Conservation (phyloP, 2,888 invertebrate genomes). For the Cryptophagus acutangulus region DNA sequence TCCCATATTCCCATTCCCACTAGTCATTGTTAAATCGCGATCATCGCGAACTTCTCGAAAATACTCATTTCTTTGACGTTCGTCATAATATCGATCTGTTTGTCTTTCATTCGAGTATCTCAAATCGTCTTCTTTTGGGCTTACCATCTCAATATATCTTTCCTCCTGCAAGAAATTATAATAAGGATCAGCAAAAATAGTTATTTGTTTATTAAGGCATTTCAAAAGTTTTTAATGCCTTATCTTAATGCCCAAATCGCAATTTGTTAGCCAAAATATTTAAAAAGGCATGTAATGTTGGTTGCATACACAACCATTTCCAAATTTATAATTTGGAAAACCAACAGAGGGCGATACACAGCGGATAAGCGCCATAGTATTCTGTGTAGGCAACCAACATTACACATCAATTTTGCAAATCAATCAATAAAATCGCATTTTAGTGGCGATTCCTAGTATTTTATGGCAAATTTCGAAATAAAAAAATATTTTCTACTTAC, state of each 20-base stretch:
- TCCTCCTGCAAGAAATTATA: constrained; percentile 48
- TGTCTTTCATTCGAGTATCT: constrained; percentile 51
- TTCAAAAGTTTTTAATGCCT: too few relatives aligned
- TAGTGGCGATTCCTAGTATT: too few relatives aligned
- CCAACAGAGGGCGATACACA: too few relatives aligned
- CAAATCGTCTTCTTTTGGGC: constrained; percentile 43
- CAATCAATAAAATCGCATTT: too few relatives aligned
- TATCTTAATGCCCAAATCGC: too few relatives aligned
- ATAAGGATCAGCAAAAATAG: constrained; percentile 3
- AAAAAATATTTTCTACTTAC: constrained; percentile 32
- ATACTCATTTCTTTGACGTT: constrained; percentile 42
- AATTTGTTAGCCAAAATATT: too few relatives aligned
- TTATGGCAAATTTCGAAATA: constrained; percentile 3
- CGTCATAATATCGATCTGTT: constrained; percentile 50
- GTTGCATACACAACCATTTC: too few relatives aligned
- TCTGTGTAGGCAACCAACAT: too few relatives aligned
- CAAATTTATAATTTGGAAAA: too few relatives aligned
- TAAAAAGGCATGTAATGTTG: too few relatives aligned
- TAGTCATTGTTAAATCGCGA: constrained; percentile 55
- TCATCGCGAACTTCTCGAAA: constrained; percentile 45
- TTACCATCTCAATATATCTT: constrained; percentile 47
- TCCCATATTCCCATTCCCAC: constrained; percentile 45
- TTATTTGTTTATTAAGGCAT: background rate
- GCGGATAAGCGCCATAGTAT: too few relatives aligned
- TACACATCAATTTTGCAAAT: too few relatives aligned